Evolutionary conservation across 2,113 vertebrate species (phyloP), one percentile per base, ranked within the genome.

Genomic region (Cervus canadensis): DNA sequence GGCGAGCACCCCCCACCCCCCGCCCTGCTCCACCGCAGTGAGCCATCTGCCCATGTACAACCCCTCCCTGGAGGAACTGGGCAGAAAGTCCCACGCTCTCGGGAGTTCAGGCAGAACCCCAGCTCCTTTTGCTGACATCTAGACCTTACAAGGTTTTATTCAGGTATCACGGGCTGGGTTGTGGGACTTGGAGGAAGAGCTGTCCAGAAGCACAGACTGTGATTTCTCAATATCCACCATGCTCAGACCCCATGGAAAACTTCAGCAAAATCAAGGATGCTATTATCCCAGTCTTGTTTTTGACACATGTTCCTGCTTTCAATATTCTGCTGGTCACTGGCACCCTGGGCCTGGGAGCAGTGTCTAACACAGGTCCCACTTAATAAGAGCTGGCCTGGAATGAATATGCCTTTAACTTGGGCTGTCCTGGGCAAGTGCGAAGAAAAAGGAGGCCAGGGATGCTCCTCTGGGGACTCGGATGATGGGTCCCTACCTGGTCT

Each of bases 61-160:
- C 8, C 30, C 45, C 36, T n/a, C 36, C 2, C 1, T 3, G 74
- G 13, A 1, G 9, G 14, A 64, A 10, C 12, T 43, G 28, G 21
- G 59, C 57, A 85, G 64, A n/a, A 59, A 88, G 57, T 28, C 45
- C 26, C 19, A 3, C 3, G 2, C 79, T 48, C 64, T 86, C 86
- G 57, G 52, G 64, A 23, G 40, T 36, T 52, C 50, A 67, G 71
- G n/a, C 3, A 17, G 4, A 89, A 50, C 30, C 45, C 11, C 6
- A 2, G 11, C 25, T 87, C 56, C 52, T 45, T 91, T 16, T 78
- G 30, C 50, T 60, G 19, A 40, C 2, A 5, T 67, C 79, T 48
- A 48, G 87, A 94, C n/a, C 45, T 28, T 23, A 1, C 3, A 17
- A 26, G 13, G 45, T 76, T 91, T 62, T 81, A n/a, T 60, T 91